Evolutionary conservation across 1,140 invertebrate species (phyloP), one percentile per base, ranked within the genome.

Genomic region (Lycorma delicatula): DNA sequence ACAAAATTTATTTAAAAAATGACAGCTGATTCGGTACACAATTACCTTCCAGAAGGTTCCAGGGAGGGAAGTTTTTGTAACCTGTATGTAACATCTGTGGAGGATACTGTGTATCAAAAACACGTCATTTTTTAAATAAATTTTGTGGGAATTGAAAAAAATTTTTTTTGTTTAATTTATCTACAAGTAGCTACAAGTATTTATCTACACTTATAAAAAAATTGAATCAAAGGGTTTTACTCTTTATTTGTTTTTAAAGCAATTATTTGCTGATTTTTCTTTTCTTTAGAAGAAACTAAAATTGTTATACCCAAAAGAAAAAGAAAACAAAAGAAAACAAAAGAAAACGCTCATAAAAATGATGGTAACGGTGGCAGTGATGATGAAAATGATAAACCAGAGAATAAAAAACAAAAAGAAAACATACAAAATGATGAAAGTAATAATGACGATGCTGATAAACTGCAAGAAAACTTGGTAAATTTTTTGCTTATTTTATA

Each of bases 391-490:
- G 58, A 64, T 66, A 69, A 76, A 66, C 62, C 72, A 58, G 66
- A 66, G 59, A 68, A 74, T 58, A 66, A 67, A 60, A 67, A 67
- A 25, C 72, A 75, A 54, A 74, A 71, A 31, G 72, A 72, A 60
- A 70, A 65, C 16, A 48, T 62, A n/a, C n/a, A n/a, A 50, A 56
- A 63, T 18, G 54, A 56, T 18, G 49, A 70, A 18, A 46, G 26
- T 48, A 57, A 54, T n/a, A 66, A 67, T 56, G 67, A 65, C 25
- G 66, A 68, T 49, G 3, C 27, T 48, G 38, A 56, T 38, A 18
- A 38, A 38, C 13, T n/a, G 18, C 13, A 5, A 46, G 36, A n/a
- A 58, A 44, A 56, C 36, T 31, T 20, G 23, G 70, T 54, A 70
- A 71, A 54, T 62, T 74, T 26, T 72, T 77, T 26, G 55, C 34